These are phyloP conservation scores for Silurus aristotelis DNA, from an alignment of 2,797 vertebrate species.

Conservation along the genomic window DNA sequence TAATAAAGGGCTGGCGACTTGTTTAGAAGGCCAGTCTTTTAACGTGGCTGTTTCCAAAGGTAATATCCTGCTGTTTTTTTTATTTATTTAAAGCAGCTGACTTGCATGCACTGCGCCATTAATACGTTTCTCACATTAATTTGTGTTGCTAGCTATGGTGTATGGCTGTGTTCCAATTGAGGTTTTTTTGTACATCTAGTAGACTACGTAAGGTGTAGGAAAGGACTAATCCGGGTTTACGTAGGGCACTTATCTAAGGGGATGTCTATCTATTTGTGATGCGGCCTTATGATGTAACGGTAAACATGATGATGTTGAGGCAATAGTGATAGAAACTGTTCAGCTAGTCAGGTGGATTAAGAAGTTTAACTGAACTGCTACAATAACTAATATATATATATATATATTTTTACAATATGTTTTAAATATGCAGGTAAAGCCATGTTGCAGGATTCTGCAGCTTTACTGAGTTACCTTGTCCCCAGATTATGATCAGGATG, in stretches of 20 bases:
- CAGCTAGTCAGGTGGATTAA: not conserved
- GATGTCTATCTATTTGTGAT: not conserved
- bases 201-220: not conserved
- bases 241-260: not conserved
- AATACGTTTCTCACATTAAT: not conserved
- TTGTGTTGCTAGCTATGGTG: not conserved
- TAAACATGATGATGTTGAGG: not conserved
- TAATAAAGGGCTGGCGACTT: not conserved
- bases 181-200: not conserved
- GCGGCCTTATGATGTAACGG: constrained; percentile 10
- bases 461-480: not conserved
- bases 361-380: not conserved
- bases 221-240: too few species aligned
- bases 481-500: not conserved
- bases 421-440: not conserved
- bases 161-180: not conserved
- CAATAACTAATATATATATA: not conserved
- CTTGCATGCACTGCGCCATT: not conserved
- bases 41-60: not conserved
- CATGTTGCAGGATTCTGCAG: not conserved
- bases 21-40: not conserved
- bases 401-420: not conserved
- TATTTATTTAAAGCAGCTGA: not conserved
- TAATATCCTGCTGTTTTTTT: not conserved
- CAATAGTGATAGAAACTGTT: not conserved